Percentiles rank a stretch among this genome's conserved stretches.
phyloP scores from a whole-genome alignment of 2,797 vertebrate species.

The Sebastolobus altivelis region DNA sequence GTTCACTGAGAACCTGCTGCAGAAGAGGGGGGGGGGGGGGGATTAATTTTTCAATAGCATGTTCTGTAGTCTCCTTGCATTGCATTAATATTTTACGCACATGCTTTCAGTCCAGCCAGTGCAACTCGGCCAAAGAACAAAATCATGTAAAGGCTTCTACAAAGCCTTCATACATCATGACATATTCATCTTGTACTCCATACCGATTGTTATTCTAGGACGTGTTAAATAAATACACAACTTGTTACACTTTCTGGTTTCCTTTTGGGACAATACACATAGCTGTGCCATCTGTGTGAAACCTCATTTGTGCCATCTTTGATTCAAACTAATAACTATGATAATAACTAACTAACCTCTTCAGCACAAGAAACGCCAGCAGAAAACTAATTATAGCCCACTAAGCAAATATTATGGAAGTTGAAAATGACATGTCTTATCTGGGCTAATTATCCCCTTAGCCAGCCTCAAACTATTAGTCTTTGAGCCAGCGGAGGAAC shows the following conservation, averaged over 20 bases:
- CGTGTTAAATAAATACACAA: not conserved
- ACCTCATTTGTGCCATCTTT: not conserved
- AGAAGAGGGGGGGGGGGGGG: not conserved
- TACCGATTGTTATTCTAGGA: conserved; percentile 12
- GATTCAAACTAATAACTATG: conserved; percentile 5
- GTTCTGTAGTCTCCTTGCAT: conserved; percentile 50
- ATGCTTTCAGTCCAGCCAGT: conserved; percentile 54
- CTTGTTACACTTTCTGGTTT: not conserved
- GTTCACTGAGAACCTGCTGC: conserved; percentile 27
- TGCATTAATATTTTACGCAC: conserved; percentile 74
- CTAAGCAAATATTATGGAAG: conserved; percentile 18
- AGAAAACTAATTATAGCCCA: conserved; percentile 14
- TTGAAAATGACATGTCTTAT: conserved; percentile 35
- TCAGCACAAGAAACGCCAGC: not conserved
- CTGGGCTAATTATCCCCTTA: conserved; percentile 6
- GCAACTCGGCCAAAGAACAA: conserved; percentile 52
- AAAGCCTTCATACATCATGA: conserved; percentile 20
- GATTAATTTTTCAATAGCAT: conserved; percentile 75
- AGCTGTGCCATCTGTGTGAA: not conserved
- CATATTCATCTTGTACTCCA: conserved; percentile 4
- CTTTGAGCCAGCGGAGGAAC: conserved; percentile 5
- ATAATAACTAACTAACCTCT: not conserved
- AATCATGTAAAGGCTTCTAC: conserved; percentile 24
- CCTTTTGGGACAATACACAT: not conserved
- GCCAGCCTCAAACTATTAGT: conserved; percentile 31